Evolutionary conservation across 2,113 vertebrate genomes (phyloP).

Genomic region (Syrrhaptes paradoxus): DNA sequence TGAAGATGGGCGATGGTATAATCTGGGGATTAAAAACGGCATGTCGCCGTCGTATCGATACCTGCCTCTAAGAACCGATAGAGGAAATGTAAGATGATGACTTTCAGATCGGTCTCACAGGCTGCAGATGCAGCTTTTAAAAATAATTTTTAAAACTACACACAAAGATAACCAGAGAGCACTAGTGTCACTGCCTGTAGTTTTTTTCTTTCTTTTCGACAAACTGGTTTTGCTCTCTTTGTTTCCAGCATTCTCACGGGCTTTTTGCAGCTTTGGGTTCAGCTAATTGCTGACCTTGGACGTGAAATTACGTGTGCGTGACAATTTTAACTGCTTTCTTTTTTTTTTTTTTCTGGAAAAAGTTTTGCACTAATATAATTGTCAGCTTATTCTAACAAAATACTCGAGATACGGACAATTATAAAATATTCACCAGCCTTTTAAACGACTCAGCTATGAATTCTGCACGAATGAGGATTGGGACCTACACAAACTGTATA

Average conservation of each 20-base stretch:
- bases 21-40: neutral
- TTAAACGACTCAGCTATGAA: neutral
- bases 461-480: neutral
- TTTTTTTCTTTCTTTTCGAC: neutral
- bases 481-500: constrained; percentile 44
- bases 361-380: neutral
- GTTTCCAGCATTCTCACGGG: neutral
- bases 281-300: constrained; percentile 23
- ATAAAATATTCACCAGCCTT: neutral
- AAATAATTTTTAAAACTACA: neutral
- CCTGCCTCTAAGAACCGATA: neutral
- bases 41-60: neutral
- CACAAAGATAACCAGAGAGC: neutral
- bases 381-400: neutral
- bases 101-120: neutral
- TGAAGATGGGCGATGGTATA: neutral
- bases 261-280: neutral
- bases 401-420: neutral
- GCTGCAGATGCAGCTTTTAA: neutral
- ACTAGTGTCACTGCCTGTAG: neutral
- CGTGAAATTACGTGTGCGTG: neutral
- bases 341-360: neutral
- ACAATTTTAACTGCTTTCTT: neutral
- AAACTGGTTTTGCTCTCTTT: constrained; percentile 38
- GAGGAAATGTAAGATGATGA: neutral